Evolutionary conservation across 2,888 invertebrate species (phyloP).

Genomic region (Furcula furcula): DNA sequence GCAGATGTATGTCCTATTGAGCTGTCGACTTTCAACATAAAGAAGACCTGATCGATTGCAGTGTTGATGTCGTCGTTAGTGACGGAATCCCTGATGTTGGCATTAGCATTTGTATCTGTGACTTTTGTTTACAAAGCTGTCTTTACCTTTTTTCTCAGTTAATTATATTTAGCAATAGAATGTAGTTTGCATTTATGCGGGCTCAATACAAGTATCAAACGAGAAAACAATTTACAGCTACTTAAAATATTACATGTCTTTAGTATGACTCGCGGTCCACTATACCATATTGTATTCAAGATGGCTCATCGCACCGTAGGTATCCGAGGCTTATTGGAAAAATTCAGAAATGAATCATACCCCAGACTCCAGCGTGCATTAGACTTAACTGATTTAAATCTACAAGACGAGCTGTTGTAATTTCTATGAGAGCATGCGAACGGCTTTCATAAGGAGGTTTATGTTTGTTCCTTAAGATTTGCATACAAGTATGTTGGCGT

Average conservation of each 20-base stretch:
- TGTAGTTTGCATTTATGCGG: background rate
- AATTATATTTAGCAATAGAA: background rate
- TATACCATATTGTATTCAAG: conserved; percentile 23
- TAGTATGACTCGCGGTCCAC: conserved; percentile 10
- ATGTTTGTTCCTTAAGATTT: conserved; percentile 54
- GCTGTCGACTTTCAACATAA: conserved; percentile 45
- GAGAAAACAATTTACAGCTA: background rate
- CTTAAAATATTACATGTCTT: conserved; percentile 17
- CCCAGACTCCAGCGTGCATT: conserved; percentile 44
- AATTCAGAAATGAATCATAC: conserved; percentile 66
- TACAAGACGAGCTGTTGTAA: conserved; percentile 53
- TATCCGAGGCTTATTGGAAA: conserved; percentile 46
- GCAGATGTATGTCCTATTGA: conserved; percentile 61
- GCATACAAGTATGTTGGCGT: conserved; percentile 57
- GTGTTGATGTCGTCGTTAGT: conserved; percentile 39
- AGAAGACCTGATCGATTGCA: conserved; percentile 49
- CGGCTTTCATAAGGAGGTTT: conserved; percentile 41
- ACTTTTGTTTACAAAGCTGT: no score
- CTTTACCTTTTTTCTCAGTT: background rate
- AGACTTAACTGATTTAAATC: conserved; percentile 36
- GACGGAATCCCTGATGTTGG: conserved; percentile 15
- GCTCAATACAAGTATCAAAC: background rate
- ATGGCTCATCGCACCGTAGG: conserved; percentile 51
- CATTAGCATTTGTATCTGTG: background rate
- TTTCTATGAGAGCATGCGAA: conserved; percentile 49